These are phyloP conservation scores for Anoplolepis gracilipes DNA, from an alignment of 1,140 invertebrate species.

Conservation along the genomic window DNA sequence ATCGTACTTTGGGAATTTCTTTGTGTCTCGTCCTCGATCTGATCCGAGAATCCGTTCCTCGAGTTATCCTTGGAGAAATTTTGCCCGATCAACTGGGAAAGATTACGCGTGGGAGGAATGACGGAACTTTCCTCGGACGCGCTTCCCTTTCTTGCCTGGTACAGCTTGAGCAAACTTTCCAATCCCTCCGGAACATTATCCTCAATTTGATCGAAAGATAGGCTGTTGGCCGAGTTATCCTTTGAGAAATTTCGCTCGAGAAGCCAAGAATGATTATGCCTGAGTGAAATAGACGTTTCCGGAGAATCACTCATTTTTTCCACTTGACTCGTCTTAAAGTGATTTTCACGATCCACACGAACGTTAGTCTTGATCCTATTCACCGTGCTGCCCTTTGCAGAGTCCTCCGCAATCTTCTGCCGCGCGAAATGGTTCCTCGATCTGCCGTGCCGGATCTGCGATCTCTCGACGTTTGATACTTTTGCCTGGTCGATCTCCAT, in stretches of 20 bases:
- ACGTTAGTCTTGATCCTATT: constrained; percentile 40
- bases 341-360: constrained; percentile 33
- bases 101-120: constrained; percentile 11
- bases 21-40: neutral
- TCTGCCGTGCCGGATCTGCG: constrained; percentile 81
- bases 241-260: constrained; percentile 23
- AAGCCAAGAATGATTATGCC: constrained; percentile 23
- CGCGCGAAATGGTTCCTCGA: constrained; percentile 78
- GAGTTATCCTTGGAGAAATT: constrained; percentile 31
- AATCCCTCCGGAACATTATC: constrained; percentile 21
- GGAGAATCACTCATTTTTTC: neutral
- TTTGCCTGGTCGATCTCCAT: constrained; percentile 75
- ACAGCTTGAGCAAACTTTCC: constrained; percentile 39
- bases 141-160: neutral
- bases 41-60: neutral
- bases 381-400: neutral
- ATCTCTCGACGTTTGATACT: constrained; percentile 44
- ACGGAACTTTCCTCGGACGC: neutral
- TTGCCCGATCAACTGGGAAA: constrained; percentile 26
- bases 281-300: constrained; percentile 13
- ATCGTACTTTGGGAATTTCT: neutral
- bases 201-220: constrained; percentile 24
- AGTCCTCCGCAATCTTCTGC: constrained; percentile 64
- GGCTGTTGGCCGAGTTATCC: constrained; percentile 45
- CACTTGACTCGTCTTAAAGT: neutral